A percentile compares a stretch with the other conserved stretches of the same genome.
Evolutionary conservation across 2,888 invertebrate species (phyloP).

Genomic region (Tetramorium bicarinatum): DNA sequence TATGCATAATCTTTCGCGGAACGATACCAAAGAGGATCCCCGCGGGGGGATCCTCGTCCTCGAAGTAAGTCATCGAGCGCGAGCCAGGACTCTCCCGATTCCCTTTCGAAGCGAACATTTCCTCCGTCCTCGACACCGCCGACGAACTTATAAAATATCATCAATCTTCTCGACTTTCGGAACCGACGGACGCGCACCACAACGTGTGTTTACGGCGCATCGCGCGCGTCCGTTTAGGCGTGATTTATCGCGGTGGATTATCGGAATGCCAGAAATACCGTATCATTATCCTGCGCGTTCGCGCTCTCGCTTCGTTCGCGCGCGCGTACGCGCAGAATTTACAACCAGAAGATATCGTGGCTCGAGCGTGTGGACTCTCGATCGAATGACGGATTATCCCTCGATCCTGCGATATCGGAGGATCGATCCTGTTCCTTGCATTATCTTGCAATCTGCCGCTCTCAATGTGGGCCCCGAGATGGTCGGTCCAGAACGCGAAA

Average conservation of each 20-base stretch:
- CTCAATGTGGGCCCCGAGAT: neutral
- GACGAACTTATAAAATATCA: constrained; percentile 79
- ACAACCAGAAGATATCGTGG: constrained; percentile 62
- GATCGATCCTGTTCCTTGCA: constrained; percentile 21
- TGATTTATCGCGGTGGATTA: constrained; percentile 86
- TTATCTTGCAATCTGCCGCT: constrained; percentile 23
- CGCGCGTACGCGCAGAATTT: constrained; percentile 67
- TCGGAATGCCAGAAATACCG: constrained; percentile 86
- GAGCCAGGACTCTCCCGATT: neutral
- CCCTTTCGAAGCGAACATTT: neutral
- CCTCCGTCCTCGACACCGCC: constrained; percentile 45
- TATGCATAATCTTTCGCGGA: neutral
- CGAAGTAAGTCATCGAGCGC: constrained; percentile 23
- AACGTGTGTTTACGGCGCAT: constrained; percentile 83
- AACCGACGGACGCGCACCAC: constrained; percentile 72
- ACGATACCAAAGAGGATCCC: neutral
- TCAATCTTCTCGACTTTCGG: constrained; percentile 72
- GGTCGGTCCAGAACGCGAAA: neutral
- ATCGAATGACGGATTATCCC: constrained; percentile 65
- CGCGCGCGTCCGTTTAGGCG: constrained; percentile 82
- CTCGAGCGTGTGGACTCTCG: constrained; percentile 49
- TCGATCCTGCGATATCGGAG: constrained; percentile 12
- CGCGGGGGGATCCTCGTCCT: constrained; percentile 17
- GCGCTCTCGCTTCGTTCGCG: constrained; percentile 63
- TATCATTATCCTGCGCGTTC: constrained; percentile 83